phyloP scores from a whole-genome alignment of 1,140 invertebrate genomes.

The Lethrus apterus region DNA sequence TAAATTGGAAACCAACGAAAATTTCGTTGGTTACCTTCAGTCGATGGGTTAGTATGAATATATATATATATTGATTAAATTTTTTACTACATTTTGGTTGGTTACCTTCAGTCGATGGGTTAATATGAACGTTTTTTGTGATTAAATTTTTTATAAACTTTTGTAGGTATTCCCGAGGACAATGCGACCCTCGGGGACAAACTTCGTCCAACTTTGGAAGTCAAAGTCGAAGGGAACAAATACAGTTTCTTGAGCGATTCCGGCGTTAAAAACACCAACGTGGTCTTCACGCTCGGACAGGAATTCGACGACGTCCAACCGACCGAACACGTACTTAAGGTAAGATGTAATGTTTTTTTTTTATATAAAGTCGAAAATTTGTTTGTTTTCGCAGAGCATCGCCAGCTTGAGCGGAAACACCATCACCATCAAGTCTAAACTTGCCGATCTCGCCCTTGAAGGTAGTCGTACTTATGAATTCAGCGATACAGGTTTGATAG shows the following conservation, averaged over 20 bases:
- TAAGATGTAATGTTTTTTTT: no score
- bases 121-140: no score
- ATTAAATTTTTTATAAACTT: no score
- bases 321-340: not conserved
- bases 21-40: constrained; percentile 2
- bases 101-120: not conserved
- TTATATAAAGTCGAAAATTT: no score
- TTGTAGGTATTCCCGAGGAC: not conserved
- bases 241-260: not conserved
- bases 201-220: not conserved
- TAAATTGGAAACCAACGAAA: constrained; percentile 12
- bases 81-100: constrained; percentile 8
- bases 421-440: not conserved
- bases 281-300: not conserved
- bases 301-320: not conserved
- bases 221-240: not conserved
- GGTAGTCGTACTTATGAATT: not conserved
- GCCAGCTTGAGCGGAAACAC: not conserved
- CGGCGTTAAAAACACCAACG: not conserved
- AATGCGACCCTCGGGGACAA: not conserved
- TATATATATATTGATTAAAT: no score
- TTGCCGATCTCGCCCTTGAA: not conserved
- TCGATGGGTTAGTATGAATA: not conserved
- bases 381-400: not conserved
- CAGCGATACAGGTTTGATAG: no score